Base-by-base conservation (phyloP, 2,888 invertebrate species). In the Papilio protenor region DNA sequence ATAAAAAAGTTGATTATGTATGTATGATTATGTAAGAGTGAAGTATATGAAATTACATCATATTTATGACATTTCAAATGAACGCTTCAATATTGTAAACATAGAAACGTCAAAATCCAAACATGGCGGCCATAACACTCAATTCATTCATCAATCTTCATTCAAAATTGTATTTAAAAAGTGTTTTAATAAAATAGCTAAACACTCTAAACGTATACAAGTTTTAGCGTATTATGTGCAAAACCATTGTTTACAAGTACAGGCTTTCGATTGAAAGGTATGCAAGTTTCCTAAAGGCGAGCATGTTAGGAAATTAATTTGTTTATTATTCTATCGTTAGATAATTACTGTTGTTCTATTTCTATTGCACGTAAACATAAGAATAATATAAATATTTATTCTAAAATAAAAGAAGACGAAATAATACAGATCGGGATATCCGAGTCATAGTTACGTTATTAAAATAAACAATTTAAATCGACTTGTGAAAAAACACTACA, bases 351-450 rank as follows among this genome's bases (percentile, higher is more conserved):
- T 69, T 45, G 21, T 45, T 21, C n/a, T 1, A 40, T 45, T 69
- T 69, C 40, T 40, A 66, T 66, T 5, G 64, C n/a, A 18, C 18
- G 40, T 69, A 69, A 69, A 69, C 66, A 69, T 10, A 45, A 4
- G 33, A 33, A 64, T 45, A 69, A 69, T 16, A 21, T 40, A 69
- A 69, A 69, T 45, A 69, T 69, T 69, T 69, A 12, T 45, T 69
- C n/a, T 45, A 69, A 45, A 69, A 45, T 69, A 69, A 45, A 45
- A 69, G n/a, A 45, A 69, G 8, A 4, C 8, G 18, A 66, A 14
- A 64, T 40, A 23, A 40, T 5, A 64, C 2, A 40, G 27, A 18
- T 10, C 33, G 61, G 5, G 79, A 79, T 76, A 69, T 59, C 23
- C n/a, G 23, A 59, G 59, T 21, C 59, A 23, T 59, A 59, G 11